phyloP scores from a whole-genome alignment of 2,888 invertebrate species.

The Plebejus melissa region DNA sequence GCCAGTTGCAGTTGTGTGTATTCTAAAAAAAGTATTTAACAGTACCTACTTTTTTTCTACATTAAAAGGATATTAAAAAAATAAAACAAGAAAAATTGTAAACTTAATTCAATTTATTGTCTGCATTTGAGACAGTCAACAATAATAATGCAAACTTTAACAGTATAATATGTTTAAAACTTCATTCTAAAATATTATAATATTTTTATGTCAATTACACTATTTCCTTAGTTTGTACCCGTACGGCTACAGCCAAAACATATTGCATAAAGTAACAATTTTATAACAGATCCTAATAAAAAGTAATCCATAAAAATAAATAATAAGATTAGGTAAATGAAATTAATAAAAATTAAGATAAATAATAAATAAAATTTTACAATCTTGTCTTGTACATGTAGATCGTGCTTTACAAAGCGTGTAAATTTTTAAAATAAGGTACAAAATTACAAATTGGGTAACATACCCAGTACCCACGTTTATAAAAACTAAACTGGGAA shows the following conservation, averaged over 20 bases:
- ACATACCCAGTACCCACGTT: background rate
- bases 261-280: background rate
- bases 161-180: background rate
- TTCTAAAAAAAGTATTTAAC: no score
- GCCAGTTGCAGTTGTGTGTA: no score
- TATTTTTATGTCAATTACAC: background rate
- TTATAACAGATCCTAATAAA: background rate
- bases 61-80: background rate
- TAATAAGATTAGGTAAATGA: no score
- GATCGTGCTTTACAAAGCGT: background rate
- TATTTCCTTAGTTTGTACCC: background rate
- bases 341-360: background rate
- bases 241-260: background rate
- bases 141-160: background rate
- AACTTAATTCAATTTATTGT: conserved; percentile 12
- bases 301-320: background rate
- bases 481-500: background rate
- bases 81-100: background rate
- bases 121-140: conserved; percentile 20
- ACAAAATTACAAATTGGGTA: background rate
- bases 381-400: no score
- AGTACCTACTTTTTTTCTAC: no score
- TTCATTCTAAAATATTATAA: background rate
- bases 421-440: background rate
- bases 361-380: background rate